These are phyloP conservation scores for Plusia festucae DNA, from an alignment of 2,888 invertebrate species.

Conservation along the genomic window DNA sequence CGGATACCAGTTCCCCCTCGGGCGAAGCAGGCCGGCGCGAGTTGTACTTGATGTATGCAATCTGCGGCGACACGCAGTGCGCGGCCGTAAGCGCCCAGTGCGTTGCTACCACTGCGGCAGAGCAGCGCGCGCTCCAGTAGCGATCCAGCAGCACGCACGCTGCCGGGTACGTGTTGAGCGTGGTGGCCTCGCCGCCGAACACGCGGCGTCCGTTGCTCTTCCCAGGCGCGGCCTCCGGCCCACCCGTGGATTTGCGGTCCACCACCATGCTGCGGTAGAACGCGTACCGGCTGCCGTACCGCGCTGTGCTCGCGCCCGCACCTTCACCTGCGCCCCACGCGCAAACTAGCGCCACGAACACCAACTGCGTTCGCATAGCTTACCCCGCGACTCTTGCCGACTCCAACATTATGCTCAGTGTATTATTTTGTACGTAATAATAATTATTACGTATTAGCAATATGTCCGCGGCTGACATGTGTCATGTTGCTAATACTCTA, in stretches of 20 bases:
- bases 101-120: slow-evolving; percentile 70
- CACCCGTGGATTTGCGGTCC: slow-evolving; percentile 7
- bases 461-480: slow-evolving; percentile 9
- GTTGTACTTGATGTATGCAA: slow-evolving; percentile 78
- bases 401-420: background rate
- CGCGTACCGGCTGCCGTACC: slow-evolving; percentile 51
- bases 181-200: slow-evolving; percentile 72
- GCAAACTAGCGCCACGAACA: slow-evolving; percentile 26
- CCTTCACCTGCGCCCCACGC: slow-evolving; percentile 9
- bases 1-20: slow-evolving; percentile 66
- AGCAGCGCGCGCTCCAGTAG: slow-evolving; percentile 74
- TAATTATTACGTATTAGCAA: no score
- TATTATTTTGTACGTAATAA: background rate
- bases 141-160: slow-evolving; percentile 77
- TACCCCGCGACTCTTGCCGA: background rate
- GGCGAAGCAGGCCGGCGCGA: slow-evolving; percentile 61
- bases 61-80: slow-evolving; percentile 74
- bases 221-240: slow-evolving; percentile 8
- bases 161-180: slow-evolving; percentile 63
- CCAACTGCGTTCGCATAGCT: slow-evolving; percentile 23
- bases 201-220: slow-evolving; percentile 67
- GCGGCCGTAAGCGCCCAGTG: slow-evolving; percentile 83
- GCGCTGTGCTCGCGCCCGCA: slow-evolving; percentile 10
- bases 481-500: slow-evolving; percentile 13
- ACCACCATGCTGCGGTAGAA: slow-evolving; percentile 66